phyloP scores from a whole-genome alignment of 2,797 vertebrate genomes.

The Argentina silus region DNA sequence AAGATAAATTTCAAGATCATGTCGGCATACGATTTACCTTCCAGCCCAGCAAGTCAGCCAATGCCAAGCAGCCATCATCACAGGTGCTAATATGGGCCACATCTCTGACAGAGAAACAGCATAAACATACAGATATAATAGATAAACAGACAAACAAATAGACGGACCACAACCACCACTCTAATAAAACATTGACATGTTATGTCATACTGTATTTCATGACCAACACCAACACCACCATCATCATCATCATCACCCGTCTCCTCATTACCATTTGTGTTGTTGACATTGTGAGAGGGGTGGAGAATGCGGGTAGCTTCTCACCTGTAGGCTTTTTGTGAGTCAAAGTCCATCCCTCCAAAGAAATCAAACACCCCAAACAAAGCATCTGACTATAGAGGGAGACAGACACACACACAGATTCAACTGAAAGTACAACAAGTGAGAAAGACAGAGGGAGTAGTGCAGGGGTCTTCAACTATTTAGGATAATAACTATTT shows the following conservation, averaged over 20 bases:
- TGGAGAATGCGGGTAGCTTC: neutral
- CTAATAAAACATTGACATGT: no score
- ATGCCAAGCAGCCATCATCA: slow-evolving; percentile 87
- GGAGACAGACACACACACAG: slow-evolving; percentile 17
- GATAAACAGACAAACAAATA: neutral
- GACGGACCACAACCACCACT: neutral
- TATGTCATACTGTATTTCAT: neutral
- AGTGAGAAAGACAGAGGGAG: neutral
- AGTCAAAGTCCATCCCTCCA: slow-evolving; percentile 92
- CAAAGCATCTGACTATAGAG: slow-evolving; percentile 79
- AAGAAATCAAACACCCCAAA: slow-evolving; percentile 85
- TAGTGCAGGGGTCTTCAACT: neutral
- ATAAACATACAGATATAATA: neutral
- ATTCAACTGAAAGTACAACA: neutral
- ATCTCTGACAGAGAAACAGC: slow-evolving; percentile 78
- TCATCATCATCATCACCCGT: neutral
- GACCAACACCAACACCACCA: neutral
- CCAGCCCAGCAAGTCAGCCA: slow-evolving; percentile 90
- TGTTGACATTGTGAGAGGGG: neutral
- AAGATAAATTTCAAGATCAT: no score
- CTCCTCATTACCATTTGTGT: no score
- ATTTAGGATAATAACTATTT: no score
- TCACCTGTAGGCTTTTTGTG: slow-evolving; percentile 92
- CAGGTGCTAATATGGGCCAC: slow-evolving; percentile 89
- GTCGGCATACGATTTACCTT: slow-evolving; percentile 74